Base-by-base conservation (phyloP, 1,140 invertebrate species). In the Pararge aegeria region DNA sequence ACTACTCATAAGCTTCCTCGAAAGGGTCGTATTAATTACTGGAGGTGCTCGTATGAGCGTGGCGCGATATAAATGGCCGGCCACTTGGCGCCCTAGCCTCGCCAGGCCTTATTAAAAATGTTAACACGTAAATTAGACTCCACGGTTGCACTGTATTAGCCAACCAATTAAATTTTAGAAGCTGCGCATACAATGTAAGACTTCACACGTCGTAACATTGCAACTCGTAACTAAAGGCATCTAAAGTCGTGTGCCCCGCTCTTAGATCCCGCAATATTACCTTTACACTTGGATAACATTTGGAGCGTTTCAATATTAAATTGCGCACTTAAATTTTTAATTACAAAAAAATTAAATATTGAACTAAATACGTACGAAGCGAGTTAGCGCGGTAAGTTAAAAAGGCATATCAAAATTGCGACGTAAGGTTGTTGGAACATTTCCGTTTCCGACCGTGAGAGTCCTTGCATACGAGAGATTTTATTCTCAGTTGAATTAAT, bases 1-100 rank as follows among this genome's bases (percentile, higher is more conserved):
- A 87, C 83, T 87, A 87, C 86, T 89, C 86, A 87, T 88, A 84
- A 87, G 83, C 83, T 86, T 87, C 66, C 86, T 89, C 83, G 76
- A 79, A 73, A 83, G 80, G 80, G 83, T 80, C 71, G 78, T 80
- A 83, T 83, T 87, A 89, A 89, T 89, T 89, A 86, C 82, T 79
- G 80, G 75, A 80, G 80, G 77, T 80, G 78, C 75, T 85, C 71
- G 70, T 73, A 75, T 77, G 77, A 83, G 80, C 78, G 75, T 75
- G 66, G 74, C 67, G 78, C 76, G 73, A 73, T 79, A 73, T 87
- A 86, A 88, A 87, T 82, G 80, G 77, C 79, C 76, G 83, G 75
- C 84, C 84, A 89, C 86, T 89, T 89, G 78, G 70, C 83, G 75
- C 83, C 86, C 86, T 76, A 82, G 79, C 78, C 73, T 75, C 71